Evolutionary conservation across 2,113 vertebrate genomes (phyloP).

Genomic region (Takifugu bimaculatus): DNA sequence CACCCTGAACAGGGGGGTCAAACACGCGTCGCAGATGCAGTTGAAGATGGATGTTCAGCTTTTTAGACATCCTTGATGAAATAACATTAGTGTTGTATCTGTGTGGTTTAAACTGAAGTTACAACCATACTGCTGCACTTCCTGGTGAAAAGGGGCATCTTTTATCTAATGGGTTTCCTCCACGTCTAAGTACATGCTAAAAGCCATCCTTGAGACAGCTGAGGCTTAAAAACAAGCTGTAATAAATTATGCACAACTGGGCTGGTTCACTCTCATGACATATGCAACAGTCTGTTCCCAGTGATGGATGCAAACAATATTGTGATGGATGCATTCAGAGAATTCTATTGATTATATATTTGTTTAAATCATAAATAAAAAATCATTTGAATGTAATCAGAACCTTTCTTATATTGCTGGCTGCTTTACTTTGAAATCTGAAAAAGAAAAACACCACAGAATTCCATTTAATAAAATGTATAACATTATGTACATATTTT

Average conservation of each 20-base stretch:
- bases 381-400: too few relatives aligned
- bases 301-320: neutral
- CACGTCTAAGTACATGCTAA: neutral
- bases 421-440: neutral
- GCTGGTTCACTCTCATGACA: constrained; percentile 19
- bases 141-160: constrained; percentile 7
- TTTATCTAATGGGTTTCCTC: constrained; percentile 25
- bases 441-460: neutral
- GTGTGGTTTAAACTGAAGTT: constrained; percentile 6
- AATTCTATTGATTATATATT: constrained; percentile 4
- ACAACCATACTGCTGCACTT: constrained; percentile 7
- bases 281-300: constrained; percentile 19
- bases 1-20: too few relatives aligned
- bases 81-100: neutral
- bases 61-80: neutral
- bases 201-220: neutral
- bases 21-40: too few relatives aligned
- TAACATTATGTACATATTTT: too few relatives aligned
- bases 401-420: too few relatives aligned
- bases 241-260: constrained; percentile 47
- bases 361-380: neutral
- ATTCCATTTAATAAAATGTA: neutral
- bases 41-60: neutral
- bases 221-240: neutral
- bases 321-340: neutral